Evolutionary conservation across 35 echinoderm and acorn worm genomes (phyloP).

Genomic region (Patiria miniata): DNA sequence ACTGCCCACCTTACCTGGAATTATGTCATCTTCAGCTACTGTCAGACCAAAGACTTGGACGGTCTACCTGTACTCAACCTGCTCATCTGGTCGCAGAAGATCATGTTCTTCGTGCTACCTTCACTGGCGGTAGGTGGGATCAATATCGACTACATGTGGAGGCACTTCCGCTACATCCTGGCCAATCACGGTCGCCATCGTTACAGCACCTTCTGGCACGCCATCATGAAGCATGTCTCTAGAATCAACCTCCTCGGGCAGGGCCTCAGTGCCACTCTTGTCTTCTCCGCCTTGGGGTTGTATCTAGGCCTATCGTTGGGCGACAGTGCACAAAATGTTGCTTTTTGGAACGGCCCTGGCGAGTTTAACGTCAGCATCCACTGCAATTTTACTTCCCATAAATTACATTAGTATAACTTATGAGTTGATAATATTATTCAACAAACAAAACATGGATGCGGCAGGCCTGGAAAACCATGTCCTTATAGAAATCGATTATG

Average conservation of each 20-base stretch:
- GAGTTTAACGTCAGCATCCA: background rate
- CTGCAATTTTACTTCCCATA: background rate
- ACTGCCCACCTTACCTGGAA: slow-evolving; percentile 64
- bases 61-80: slow-evolving; percentile 38
- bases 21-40: slow-evolving; percentile 44
- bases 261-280: slow-evolving; percentile 40
- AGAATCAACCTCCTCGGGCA: slow-evolving; percentile 17
- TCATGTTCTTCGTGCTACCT: slow-evolving; percentile 66
- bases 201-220: slow-evolving; percentile 22
- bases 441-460: too few species aligned
- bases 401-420: too few species aligned
- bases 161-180: slow-evolving; percentile 25
- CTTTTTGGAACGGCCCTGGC: slow-evolving; percentile 43
- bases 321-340: slow-evolving; percentile 25
- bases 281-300: slow-evolving; percentile 44
- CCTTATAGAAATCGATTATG: too few species aligned
- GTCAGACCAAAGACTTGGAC: background rate
- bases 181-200: background rate
- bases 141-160: slow-evolving; percentile 54
- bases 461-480: too few species aligned
- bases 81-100: slow-evolving; percentile 55
- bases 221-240: background rate
- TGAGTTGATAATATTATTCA: too few species aligned
- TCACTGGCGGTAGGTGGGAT: slow-evolving; percentile 46
- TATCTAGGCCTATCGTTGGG: slow-evolving; percentile 43